These are phyloP conservation scores for Ectobius pallidus DNA, from an alignment of 2,888 invertebrate species.

Conservation along the genomic window DNA sequence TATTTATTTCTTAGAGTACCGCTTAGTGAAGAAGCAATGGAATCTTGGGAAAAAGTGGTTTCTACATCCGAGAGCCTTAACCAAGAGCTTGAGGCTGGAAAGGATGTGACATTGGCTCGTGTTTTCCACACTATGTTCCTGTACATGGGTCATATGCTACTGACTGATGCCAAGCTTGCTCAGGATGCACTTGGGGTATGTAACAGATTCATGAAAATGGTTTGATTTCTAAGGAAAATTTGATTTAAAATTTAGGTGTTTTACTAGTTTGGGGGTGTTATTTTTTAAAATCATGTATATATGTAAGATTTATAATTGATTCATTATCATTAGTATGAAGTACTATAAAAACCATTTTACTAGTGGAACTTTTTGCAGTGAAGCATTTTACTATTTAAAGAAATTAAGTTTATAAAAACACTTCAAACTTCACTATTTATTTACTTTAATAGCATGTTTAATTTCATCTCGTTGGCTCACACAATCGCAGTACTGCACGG, in stretches of 20 bases:
- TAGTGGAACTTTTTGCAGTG: no score
- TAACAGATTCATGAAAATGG: not conserved
- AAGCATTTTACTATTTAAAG: no score
- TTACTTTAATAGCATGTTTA: no score
- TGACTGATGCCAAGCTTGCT: conserved; percentile 73
- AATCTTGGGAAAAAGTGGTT: conserved; percentile 69
- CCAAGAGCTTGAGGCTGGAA: conserved; percentile 50
- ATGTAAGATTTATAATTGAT: no score
- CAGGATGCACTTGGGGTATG: conserved; percentile 48
- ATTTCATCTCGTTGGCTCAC: no score
- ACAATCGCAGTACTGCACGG: no score
- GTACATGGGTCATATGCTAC: conserved; percentile 75
- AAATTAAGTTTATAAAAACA: no score
- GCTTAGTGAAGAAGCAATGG: conserved; percentile 51
- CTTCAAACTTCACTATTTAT: no score
- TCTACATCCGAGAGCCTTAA: conserved; percentile 62
- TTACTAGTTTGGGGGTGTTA: no score
- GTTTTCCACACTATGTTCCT: conserved; percentile 74
- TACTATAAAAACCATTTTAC: no score
- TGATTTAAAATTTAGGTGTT: not conserved
- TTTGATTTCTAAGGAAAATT: not conserved
- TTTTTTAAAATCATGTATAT: not conserved
- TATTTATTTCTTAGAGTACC: no score
- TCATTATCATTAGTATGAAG: no score
- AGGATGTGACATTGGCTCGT: conserved; percentile 58